A percentile compares a stretch with the other conserved stretches of the same genome.
Evolutionary conservation across 2,113 vertebrate species (phyloP).

Genomic region (Rostratula benghalensis): DNA sequence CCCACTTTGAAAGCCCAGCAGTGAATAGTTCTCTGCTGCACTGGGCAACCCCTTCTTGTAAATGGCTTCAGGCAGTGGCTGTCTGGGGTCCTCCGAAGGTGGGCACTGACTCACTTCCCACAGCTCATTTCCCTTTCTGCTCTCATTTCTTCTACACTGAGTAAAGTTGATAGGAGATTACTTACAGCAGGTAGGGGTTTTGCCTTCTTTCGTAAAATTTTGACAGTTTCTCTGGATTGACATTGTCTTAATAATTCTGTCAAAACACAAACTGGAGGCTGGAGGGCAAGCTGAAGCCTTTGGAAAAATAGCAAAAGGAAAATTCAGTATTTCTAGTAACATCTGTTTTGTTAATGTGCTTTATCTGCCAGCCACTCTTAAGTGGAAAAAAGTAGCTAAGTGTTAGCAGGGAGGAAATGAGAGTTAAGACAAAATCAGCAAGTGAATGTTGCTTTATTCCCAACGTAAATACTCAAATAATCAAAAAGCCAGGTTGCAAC

Average conservation of each 20-base stretch:
- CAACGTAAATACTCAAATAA: constrained; percentile 47
- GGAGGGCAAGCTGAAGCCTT: neutral
- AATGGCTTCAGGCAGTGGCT: neutral
- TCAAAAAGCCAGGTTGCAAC: constrained; percentile 40
- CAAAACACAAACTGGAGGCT: neutral
- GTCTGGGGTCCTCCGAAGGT: neutral
- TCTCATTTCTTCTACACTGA: neutral
- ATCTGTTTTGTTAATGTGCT: constrained; percentile 15
- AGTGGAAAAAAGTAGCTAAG: constrained; percentile 52
- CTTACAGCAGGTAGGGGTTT: neutral
- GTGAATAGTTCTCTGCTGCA: neutral
- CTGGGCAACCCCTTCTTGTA: neutral
- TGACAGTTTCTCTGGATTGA: neutral
- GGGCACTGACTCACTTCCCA: neutral
- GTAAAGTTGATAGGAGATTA: neutral
- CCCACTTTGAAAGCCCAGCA: neutral
- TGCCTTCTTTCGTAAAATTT: neutral
- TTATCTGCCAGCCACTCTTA: neutral
- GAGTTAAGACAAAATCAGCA: constrained; percentile 5
- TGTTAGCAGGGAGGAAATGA: constrained; percentile 41
- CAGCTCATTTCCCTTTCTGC: neutral
- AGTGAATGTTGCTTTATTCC: constrained; percentile 33
- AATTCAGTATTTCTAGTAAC: constrained; percentile 3
- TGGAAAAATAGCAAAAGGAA: neutral
- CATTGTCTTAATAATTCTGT: neutral